Evolutionary conservation across 2,113 vertebrate species (phyloP).

Genomic region (Agelaius tricolor): DNA sequence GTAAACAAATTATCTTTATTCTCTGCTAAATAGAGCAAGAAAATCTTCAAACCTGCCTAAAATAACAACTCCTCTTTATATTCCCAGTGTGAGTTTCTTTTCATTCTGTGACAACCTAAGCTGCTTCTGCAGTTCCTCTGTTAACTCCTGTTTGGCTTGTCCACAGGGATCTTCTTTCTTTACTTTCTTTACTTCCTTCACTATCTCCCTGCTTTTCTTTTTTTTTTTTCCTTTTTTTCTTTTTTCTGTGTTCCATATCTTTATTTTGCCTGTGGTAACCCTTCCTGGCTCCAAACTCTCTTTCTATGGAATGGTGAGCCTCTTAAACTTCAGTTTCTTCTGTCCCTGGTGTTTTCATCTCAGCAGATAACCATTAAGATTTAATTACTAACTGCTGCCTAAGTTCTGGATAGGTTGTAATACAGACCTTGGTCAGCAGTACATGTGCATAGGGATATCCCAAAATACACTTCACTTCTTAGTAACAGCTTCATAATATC

Average conservation of each 20-base stretch:
- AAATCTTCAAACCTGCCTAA: constrained; percentile 49
- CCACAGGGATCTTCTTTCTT: neutral
- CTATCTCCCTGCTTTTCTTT: neutral
- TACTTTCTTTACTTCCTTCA: neutral
- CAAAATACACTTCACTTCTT: constrained; percentile 42
- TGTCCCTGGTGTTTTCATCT: constrained; percentile 13
- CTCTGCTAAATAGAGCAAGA: constrained; percentile 62
- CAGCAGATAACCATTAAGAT: constrained; percentile 49
- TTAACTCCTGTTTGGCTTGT: constrained; percentile 22
- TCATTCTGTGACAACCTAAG: neutral
- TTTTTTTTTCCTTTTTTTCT: neutral
- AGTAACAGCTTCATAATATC: constrained; percentile 38
- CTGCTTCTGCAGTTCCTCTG: neutral
- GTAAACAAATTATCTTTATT: constrained; percentile 64
- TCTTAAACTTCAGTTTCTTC: neutral
- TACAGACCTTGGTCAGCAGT: constrained; percentile 37
- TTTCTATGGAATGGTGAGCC: neutral
- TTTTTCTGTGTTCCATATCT: neutral
- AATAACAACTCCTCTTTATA: constrained; percentile 36
- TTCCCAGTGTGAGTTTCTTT: constrained; percentile 5
- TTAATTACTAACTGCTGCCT: constrained; percentile 44
- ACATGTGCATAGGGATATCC: neutral
- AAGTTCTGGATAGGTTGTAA: neutral
- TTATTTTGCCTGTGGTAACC: neutral
- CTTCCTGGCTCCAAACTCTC: neutral